Percentiles rank a stretch among this genome's conserved stretches.
These are phyloP conservation scores for Megamerina dolium DNA, from an alignment of 2,888 invertebrate species.

Conservation along the genomic window DNA sequence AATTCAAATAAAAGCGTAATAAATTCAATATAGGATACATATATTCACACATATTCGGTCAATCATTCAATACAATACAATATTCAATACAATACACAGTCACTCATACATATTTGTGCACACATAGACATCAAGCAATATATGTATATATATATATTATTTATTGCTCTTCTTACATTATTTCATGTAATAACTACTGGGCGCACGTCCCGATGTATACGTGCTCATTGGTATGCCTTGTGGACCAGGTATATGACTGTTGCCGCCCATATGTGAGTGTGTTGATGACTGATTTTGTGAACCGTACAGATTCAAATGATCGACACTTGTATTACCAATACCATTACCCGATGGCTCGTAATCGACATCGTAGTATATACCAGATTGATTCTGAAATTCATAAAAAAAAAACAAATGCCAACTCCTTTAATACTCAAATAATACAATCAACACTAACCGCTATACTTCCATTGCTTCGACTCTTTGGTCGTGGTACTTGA, in stretches of 20 bases:
- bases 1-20: no score
- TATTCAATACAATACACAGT: no score
- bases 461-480: constrained; percentile 62
- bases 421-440: no score
- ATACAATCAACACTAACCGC: constrained; percentile 32
- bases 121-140: no score
- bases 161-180: no score
- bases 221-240: constrained; percentile 76
- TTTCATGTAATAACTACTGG: constrained; percentile 52
- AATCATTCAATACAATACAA: no score
- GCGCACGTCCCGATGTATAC: constrained; percentile 70
- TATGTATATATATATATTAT: no score
- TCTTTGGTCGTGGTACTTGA: constrained; percentile 77
- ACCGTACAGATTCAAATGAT: constrained; percentile 51
- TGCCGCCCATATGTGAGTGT: constrained; percentile 25
- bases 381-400: constrained; percentile 71
- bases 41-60: no score
- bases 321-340: constrained; percentile 42
- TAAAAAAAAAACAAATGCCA: constrained; percentile 5
- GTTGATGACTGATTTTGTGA: constrained; percentile 50
- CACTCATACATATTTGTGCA: no score
- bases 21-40: no score
- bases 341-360: constrained; percentile 63
- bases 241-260: constrained; percentile 52
- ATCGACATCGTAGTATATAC: constrained; percentile 85